phyloP scores from a whole-genome alignment of 2,113 vertebrate species.

The Hyla sarda region DNA sequence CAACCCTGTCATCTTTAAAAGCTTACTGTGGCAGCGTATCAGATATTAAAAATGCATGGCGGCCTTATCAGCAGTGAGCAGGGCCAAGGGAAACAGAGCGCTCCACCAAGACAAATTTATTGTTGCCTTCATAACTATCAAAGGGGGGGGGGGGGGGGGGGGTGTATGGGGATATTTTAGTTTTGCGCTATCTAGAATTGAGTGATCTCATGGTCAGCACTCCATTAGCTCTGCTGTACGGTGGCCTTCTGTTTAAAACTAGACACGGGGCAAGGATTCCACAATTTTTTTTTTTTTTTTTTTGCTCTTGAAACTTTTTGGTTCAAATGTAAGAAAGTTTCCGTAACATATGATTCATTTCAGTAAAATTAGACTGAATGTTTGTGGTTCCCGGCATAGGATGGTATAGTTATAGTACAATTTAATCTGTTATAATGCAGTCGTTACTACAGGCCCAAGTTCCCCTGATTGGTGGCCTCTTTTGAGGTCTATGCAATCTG shows the following conservation, averaged over 20 bases:
- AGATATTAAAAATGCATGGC: constrained; percentile 28
- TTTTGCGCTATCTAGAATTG: not conserved
- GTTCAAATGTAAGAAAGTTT: not conserved
- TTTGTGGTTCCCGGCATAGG: no score
- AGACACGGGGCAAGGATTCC: not conserved
- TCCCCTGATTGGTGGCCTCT: no score
- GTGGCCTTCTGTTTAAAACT: not conserved
- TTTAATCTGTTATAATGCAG: no score
- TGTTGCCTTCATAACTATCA: constrained; percentile 36
- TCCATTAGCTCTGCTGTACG: not conserved
- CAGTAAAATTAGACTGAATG: no score
- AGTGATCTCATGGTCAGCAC: not conserved
- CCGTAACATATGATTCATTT: not conserved
- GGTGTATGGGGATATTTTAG: constrained; percentile 27
- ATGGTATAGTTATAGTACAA: no score
- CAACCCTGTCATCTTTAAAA: constrained; percentile 47
- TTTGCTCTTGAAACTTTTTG: not conserved
- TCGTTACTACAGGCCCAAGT: no score
- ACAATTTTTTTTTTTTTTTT: no score
- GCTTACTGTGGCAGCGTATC: constrained; percentile 46
- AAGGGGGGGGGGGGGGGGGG: not conserved
- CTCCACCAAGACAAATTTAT: constrained; percentile 29
- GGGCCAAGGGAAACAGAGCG: constrained; percentile 33
- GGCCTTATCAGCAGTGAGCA: constrained; percentile 7
- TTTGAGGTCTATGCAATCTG: no score